These are phyloP conservation scores for Apotomis turbidana DNA, from an alignment of 2,888 invertebrate genomes.

Conservation along the genomic window DNA sequence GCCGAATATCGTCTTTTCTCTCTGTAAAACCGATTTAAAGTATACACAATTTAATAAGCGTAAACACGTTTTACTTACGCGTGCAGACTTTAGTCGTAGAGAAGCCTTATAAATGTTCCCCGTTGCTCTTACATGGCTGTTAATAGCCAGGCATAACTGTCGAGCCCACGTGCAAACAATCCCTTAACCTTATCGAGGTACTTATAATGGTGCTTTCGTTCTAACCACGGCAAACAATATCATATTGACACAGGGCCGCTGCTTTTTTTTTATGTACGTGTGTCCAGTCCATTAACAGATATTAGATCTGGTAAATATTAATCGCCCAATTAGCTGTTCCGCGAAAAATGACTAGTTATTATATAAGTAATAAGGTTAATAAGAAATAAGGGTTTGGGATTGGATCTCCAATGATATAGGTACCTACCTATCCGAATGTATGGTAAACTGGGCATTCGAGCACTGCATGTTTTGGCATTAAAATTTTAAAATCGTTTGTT, in stretches of 20 bases:
- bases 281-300: conserved; percentile 31
- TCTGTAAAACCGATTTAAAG: too few species aligned
- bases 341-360: conserved; percentile 40
- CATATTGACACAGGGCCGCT: neutral
- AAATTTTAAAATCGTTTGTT: too few species aligned
- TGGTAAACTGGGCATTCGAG: too few species aligned
- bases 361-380: neutral
- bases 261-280: neutral
- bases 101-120: conserved; percentile 13
- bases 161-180: conserved; percentile 8
- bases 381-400: neutral
- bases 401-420: too few species aligned
- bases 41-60: too few species aligned
- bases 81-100: neutral
- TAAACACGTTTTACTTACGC: neutral
- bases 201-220: conserved; percentile 11
- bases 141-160: conserved; percentile 8
- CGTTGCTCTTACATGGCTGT: conserved; percentile 6
- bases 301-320: conserved; percentile 36
- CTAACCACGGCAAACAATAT: conserved; percentile 19
- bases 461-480: too few species aligned
- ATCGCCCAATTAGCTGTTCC: conserved; percentile 31
- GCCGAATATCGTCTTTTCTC: too few species aligned
- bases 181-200: conserved; percentile 24
- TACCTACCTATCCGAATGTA: too few species aligned